Conservation (phyloP, 2,888 invertebrate species). For the Eurytoma californica region DNA sequence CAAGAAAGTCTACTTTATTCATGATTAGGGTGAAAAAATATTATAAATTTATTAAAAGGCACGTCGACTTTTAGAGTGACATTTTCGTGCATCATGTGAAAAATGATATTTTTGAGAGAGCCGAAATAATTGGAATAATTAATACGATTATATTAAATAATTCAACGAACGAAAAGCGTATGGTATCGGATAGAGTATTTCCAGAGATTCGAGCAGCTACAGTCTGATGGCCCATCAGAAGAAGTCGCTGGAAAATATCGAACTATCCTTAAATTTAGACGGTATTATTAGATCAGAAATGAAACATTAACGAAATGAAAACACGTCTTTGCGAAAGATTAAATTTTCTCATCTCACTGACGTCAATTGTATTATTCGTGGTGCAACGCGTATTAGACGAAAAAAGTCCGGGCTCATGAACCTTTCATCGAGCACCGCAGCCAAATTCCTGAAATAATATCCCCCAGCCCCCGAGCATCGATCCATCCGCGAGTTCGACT, state of each 20-base stretch:
- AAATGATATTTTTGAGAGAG: too few species aligned
- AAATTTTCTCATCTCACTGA: neutral
- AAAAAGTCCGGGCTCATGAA: neutral
- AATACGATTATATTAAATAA: too few species aligned
- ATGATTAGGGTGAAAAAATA: too few species aligned
- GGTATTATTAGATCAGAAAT: constrained; percentile 17
- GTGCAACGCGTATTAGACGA: neutral
- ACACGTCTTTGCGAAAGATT: constrained; percentile 4
- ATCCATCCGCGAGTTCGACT: neutral
- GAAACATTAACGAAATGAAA: constrained; percentile 24
- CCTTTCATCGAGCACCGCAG: too few species aligned
- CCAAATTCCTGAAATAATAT: constrained; percentile 13
- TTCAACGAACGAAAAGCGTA: too few species aligned
- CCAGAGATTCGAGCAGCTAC: neutral
- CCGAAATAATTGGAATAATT: too few species aligned
- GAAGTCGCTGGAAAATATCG: constrained; percentile 4
- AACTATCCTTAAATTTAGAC: constrained; percentile 5
- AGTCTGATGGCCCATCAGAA: neutral
- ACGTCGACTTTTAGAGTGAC: too few species aligned
- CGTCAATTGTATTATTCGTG: constrained; percentile 27
- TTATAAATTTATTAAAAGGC: too few species aligned
- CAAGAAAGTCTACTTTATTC: too few species aligned
- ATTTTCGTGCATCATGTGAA: too few species aligned
- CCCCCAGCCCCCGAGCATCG: neutral
- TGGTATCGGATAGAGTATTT: neutral